Base-by-base conservation (phyloP, 2,888 invertebrate genomes). In the Anaspis maculata region DNA sequence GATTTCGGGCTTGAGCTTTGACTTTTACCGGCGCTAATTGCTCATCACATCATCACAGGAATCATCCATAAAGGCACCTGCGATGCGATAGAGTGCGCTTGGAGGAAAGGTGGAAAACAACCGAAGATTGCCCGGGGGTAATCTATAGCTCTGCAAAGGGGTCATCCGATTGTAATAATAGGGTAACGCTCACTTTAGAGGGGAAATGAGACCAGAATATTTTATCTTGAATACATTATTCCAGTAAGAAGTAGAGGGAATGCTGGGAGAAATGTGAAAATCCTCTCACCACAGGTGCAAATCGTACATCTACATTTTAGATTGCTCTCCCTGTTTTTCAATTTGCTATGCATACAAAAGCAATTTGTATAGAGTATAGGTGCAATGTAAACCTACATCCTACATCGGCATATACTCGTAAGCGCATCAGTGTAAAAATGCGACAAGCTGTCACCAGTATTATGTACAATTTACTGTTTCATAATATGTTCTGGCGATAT, bases 401-500 rank as follows among this genome's bases (percentile, higher is more conserved):
- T n/a, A n/a, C n/a, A n/a, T n/a, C n/a, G n/a, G n/a, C n/a, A n/a
- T n/a, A n/a, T n/a, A n/a, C n/a, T n/a, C n/a, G n/a, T n/a, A n/a
- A n/a, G n/a, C n/a, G n/a, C n/a, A 19, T 9, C 5, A 19, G 9
- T 43, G 35, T 38, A 46, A 53, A 53, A 59, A 57, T n/a, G 57
- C 54, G 58, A 56, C 61, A 59, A 51, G 59, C 61, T 64, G 64
- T 63, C 62, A 61, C 56, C 52, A 44, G 57, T 60, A 62, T 63
- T 63, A 61, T 64, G 54, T 54, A 57, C 57, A 62, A 61, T 62
- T 61, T 63, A 62, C 60, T 56, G 57, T 52, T 52, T 61, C 60
- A 61, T 63, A 64, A 62, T 63, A 61, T 57, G 59, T 63, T 58
- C 57, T 54, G 53, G 59, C 61, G 63, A 64, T 65, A 65, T 65